Base-by-base conservation (phyloP, 2,797 vertebrate genomes). In the Ctenopoma kingsleyae region DNA sequence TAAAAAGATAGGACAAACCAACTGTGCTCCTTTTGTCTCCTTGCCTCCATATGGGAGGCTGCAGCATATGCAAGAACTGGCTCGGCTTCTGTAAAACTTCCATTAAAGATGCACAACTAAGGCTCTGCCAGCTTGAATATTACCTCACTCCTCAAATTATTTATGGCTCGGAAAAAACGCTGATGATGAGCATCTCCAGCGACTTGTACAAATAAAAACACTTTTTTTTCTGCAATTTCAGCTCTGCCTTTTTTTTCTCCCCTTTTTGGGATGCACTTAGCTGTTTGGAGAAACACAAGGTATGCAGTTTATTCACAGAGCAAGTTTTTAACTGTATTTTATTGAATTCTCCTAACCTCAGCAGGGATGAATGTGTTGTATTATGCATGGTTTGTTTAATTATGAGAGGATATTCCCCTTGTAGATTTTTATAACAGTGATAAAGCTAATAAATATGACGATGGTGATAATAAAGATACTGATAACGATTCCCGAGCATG, bases 61-160 rank as follows among this genome's bases (percentile, higher is more conserved):
- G 86, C 88, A 89, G 90, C 94, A 95, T 94, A 95, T 95, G 94
- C 90, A 92, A 78, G 89, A 93, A 93, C 94, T 94, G 92, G 90
- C 93, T 90, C 84, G 40, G 91, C 92, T 94, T 95, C 94, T 95
- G 94, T 93, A 93, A 95, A 95, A 94, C 85, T 91, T 92, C 94
- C 93, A 95, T 95, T 95, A 94, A 95, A 94, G 94, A 95, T 95
- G 94, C 93, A 94, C 95, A 95, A 95, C 92, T 95, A 95, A 94
- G 91, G 91, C 93, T 95, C 91, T 88, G 92, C 94, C 94, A 95
- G 94, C 94, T 95, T 94, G 94, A 94, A 94, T 94, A 95, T 95
- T 95, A 95, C 94, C 92, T 92, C 92, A 94, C 92, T 87, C 90
- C 86, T 91, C 93, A 93, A 94, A 95, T 95, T 95, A 95, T 95